Conservation (phyloP, 1,140 invertebrate genomes). For the Drosophila gunungcola region DNA sequence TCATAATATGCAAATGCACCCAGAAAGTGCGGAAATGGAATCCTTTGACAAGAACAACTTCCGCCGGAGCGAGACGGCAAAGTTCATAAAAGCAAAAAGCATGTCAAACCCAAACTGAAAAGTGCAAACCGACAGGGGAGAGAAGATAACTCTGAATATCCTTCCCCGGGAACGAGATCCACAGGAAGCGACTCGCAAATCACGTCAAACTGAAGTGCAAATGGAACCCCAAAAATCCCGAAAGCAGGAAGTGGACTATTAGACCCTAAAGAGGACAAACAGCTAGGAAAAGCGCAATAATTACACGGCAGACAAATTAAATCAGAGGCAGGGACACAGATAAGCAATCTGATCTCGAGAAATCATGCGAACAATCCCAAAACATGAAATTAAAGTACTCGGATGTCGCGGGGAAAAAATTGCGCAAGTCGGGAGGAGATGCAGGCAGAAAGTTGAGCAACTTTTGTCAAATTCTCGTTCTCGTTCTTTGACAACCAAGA, state of each 20-base stretch:
- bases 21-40: conserved; percentile 49
- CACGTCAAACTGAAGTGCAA: conserved; percentile 78
- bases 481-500: conserved; percentile 9
- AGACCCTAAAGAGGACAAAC: conserved; percentile 55
- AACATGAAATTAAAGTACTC: conserved; percentile 82
- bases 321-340: conserved; percentile 54
- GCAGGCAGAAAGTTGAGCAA: conserved; percentile 82
- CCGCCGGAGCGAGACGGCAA: conserved; percentile 60
- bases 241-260: conserved; percentile 79
- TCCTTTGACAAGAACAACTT: conserved; percentile 51
- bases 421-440: conserved; percentile 62
- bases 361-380: conserved; percentile 79
- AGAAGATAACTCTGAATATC: conserved; percentile 35
- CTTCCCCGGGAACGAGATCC: conserved; percentile 38
- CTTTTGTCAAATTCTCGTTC: conserved; percentile 52
- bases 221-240: conserved; percentile 40
- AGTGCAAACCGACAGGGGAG: conserved; percentile 59
- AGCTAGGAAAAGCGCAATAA: conserved; percentile 76
- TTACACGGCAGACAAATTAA: conserved; percentile 61
- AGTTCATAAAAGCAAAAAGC: conserved; percentile 80
- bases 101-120: conserved; percentile 61
- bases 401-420: conserved; percentile 55
- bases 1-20: conserved; percentile 62
- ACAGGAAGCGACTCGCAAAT: conserved; percentile 84
- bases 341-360: conserved; percentile 80